These are phyloP conservation scores for Muntiacus muntjak DNA, from an alignment of 2,113 vertebrate species.

Conservation along the genomic window DNA sequence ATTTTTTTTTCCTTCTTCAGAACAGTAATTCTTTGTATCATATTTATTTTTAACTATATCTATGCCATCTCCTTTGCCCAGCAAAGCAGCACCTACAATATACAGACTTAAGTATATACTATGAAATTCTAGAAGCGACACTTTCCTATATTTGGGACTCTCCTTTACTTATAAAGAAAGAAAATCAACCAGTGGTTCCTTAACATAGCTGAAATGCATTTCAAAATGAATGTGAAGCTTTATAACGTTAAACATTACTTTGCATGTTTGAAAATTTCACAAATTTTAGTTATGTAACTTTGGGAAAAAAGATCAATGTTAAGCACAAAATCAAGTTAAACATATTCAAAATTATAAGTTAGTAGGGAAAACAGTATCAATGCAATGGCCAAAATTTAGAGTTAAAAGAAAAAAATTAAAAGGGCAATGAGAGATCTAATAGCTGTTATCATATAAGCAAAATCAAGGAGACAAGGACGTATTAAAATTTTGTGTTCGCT, in stretches of 20 bases:
- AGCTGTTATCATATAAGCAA: neutral
- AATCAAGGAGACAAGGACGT: neutral
- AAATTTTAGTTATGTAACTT: neutral
- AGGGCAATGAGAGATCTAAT: neutral
- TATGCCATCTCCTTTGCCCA: neutral
- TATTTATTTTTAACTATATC: neutral
- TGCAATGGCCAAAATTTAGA: neutral
- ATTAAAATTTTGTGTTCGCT: neutral
- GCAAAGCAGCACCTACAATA: neutral
- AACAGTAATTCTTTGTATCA: neutral
- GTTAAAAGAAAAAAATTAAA: slow-evolving; percentile 21
- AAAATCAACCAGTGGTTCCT: neutral
- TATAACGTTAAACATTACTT: neutral
- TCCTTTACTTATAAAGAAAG: neutral
- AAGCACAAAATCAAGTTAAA: neutral
- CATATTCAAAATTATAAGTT: neutral
- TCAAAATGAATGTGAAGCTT: neutral
- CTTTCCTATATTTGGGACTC: neutral
- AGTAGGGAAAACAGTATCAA: neutral
- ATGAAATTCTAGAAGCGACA: neutral
- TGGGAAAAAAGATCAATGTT: neutral
- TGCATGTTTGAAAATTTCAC: neutral
- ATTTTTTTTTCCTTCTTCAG: neutral
- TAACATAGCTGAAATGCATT: slow-evolving; percentile 11
- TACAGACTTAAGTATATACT: neutral